Evolutionary conservation across 2,888 invertebrate genomes (phyloP).

Genomic region (Cinara cedri): DNA sequence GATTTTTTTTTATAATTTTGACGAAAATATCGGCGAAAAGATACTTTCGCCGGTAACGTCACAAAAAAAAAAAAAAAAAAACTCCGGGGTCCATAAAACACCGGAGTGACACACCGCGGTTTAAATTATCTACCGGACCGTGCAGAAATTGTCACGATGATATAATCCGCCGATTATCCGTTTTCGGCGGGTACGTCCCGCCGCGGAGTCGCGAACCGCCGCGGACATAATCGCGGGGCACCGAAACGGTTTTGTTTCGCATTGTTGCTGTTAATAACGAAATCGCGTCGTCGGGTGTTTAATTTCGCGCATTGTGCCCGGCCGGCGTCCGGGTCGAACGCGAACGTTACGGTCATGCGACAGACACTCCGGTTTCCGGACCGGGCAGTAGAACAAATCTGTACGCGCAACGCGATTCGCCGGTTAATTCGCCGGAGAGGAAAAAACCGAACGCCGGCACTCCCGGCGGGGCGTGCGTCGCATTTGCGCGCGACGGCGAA

Average conservation of each 20-base stretch:
- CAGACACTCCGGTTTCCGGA: too few species aligned
- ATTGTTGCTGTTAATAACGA: not conserved
- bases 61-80: too few species aligned
- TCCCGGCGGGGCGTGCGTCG: too few species aligned
- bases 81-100: not conserved
- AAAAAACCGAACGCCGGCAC: too few species aligned
- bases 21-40: too few species aligned
- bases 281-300: slow-evolving; percentile 14
- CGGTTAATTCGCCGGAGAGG: too few species aligned
- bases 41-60: too few species aligned
- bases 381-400: too few species aligned
- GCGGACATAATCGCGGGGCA: not conserved
- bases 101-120: not conserved
- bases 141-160: slow-evolving; percentile 32
- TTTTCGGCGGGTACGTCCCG: slow-evolving; percentile 31
- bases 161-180: slow-evolving; percentile 43
- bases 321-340: not conserved
- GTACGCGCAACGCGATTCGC: too few species aligned
- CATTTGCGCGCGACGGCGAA: too few species aligned
- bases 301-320: not conserved
- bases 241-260: too few species aligned
- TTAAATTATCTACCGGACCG: slow-evolving; percentile 49
- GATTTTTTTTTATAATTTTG: too few species aligned
- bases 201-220: not conserved
- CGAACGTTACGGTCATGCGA: not conserved